A percentile compares a stretch with the other conserved stretches of the same genome.
Evolutionary conservation across 2,113 vertebrate species (phyloP).

Genomic region (Serilophus lunatus): DNA sequence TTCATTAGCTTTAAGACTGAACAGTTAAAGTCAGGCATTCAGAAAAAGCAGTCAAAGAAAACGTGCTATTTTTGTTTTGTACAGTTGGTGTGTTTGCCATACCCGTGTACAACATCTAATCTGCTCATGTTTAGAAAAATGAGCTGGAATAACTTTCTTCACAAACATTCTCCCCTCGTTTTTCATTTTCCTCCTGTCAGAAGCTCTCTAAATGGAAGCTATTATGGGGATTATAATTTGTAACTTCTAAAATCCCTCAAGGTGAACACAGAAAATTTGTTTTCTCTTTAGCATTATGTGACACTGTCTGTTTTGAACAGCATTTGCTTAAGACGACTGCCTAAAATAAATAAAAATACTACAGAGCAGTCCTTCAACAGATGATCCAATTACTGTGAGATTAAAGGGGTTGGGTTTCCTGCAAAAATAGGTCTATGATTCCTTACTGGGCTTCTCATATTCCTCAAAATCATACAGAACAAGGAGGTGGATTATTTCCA

Average conservation of each 20-base stretch:
- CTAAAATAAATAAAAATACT: neutral
- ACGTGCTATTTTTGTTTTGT: neutral
- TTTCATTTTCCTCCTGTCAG: neutral
- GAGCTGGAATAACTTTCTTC: neutral
- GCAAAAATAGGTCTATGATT: neutral
- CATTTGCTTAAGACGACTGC: neutral
- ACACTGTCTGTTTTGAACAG: neutral
- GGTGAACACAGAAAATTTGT: neutral
- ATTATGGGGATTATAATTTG: neutral
- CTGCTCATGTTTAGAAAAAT: neutral
- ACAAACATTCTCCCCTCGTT: neutral
- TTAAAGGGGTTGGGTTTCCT: fast-evolving
- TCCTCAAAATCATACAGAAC: neutral
- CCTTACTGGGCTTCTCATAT: neutral
- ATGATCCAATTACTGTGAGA: fast-evolving
- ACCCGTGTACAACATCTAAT: neutral
- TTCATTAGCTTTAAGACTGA: neutral
- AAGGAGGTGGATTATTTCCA: neutral
- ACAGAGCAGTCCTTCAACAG: neutral
- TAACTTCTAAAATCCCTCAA: neutral
- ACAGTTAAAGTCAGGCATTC: neutral
- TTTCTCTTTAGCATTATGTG: neutral
- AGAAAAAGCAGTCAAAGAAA: neutral
- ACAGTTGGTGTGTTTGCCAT: neutral
- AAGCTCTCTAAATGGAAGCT: neutral